These are phyloP conservation scores for Eupithecia vulgata DNA, from an alignment of 2,888 invertebrate species.

Conservation along the genomic window DNA sequence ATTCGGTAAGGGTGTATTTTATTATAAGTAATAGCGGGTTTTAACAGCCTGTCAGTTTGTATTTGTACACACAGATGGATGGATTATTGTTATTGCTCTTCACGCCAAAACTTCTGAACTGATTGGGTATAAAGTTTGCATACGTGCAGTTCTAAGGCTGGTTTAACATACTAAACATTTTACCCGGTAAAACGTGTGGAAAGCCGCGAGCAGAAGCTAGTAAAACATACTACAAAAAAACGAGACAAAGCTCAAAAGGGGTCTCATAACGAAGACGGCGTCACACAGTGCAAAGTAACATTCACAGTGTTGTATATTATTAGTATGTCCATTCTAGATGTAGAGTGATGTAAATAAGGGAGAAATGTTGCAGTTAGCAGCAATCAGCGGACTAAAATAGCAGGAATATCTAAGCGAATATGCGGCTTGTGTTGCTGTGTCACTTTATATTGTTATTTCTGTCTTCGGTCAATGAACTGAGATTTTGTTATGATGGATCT, in stretches of 20 bases:
- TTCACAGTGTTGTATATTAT: slow-evolving; percentile 36
- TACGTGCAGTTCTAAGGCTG: background rate
- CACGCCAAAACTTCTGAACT: background rate
- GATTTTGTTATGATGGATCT: background rate
- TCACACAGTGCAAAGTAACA: slow-evolving; percentile 13
- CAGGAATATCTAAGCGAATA: slow-evolving; percentile 45
- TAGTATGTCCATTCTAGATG: slow-evolving; percentile 42
- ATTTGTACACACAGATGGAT: background rate
- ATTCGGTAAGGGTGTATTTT: background rate
- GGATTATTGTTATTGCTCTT: background rate
- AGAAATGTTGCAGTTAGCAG: slow-evolving; percentile 44
- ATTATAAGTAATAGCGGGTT: background rate
- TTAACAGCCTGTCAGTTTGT: background rate
- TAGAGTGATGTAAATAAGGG: slow-evolving; percentile 39
- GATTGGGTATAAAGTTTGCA: background rate
- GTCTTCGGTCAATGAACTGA: background rate
- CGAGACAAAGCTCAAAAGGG: background rate
- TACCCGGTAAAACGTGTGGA: background rate
- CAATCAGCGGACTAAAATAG: slow-evolving; percentile 46
- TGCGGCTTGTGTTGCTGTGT: slow-evolving; percentile 36
- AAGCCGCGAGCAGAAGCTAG: background rate
- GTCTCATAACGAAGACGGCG: background rate
- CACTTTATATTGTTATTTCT: slow-evolving; percentile 17
- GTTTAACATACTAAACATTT: background rate
- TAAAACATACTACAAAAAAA: background rate